Percentiles rank a stretch among this genome's conserved stretches.
phyloP scores from a whole-genome alignment of 1,140 invertebrate species.

The Phocides pigmalion region DNA sequence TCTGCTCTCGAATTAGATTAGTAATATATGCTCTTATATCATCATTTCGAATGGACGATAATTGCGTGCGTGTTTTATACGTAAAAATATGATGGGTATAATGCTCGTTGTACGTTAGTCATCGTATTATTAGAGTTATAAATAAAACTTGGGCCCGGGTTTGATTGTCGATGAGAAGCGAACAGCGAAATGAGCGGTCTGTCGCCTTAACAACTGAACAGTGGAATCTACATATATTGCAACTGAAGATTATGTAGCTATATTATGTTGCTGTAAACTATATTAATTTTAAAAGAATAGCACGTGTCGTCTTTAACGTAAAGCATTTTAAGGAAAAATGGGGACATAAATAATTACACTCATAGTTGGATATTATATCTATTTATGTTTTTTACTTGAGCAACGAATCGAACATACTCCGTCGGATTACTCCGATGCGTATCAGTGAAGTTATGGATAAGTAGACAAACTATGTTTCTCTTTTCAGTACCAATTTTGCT shows the following conservation, averaged over 20 bases:
- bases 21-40: slow-evolving; percentile 59
- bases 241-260: too few relatives aligned
- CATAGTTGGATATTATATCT: too few relatives aligned
- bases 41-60: slow-evolving; percentile 56
- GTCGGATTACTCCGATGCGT: too few relatives aligned
- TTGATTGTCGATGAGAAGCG: background rate
- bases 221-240: background rate
- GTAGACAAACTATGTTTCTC: too few relatives aligned
- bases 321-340: too few relatives aligned
- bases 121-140: slow-evolving; percentile 60
- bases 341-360: too few relatives aligned
- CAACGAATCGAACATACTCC: too few relatives aligned
- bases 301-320: too few relatives aligned
- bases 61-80: slow-evolving; percentile 60
- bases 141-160: slow-evolving; percentile 45
- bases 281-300: too few relatives aligned
- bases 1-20: slow-evolving; percentile 50
- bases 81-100: slow-evolving; percentile 60
- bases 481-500: too few relatives aligned
- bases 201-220: background rate
- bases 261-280: background rate
- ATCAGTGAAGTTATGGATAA: too few relatives aligned
- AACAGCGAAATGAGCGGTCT: background rate
- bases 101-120: slow-evolving; percentile 54
- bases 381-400: too few relatives aligned